Evolutionary conservation across 2,888 invertebrate species (phyloP).

Genomic region (Eupithecia pulchellata): DNA sequence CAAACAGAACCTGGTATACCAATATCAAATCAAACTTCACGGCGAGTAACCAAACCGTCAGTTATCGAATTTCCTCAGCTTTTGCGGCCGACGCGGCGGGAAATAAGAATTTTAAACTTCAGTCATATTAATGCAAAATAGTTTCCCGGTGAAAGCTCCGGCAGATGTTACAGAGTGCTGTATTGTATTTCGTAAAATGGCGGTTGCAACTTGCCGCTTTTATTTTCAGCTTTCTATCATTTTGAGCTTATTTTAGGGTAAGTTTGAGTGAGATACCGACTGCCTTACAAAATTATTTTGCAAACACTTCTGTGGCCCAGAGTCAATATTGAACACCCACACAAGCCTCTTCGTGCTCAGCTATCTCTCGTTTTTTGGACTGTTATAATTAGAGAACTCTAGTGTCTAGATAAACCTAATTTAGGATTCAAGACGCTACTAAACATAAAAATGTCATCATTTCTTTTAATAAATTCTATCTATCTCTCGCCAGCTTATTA

Average conservation of each 20-base stretch:
- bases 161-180: slow-evolving; percentile 20
- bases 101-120: slow-evolving; percentile 38
- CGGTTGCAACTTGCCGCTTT: not conserved
- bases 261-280: too few relatives aligned
- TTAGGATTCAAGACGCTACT: too few relatives aligned
- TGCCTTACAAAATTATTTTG: too few relatives aligned
- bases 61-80: slow-evolving; percentile 35
- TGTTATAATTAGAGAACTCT: too few relatives aligned
- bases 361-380: too few relatives aligned
- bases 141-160: slow-evolving; percentile 37
- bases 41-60: slow-evolving; percentile 30
- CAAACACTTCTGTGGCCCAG: too few relatives aligned
- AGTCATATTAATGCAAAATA: slow-evolving; percentile 51
- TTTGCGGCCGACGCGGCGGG: slow-evolving; percentile 18
- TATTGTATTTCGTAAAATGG: slow-evolving; percentile 9
- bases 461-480: too few relatives aligned
- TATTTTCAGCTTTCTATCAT: not conserved
- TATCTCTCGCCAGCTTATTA: too few relatives aligned
- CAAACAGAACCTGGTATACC: not conserved
- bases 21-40: slow-evolving; percentile 33
- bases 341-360: too few relatives aligned
- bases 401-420: too few relatives aligned
- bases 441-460: too few relatives aligned
- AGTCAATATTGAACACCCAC: too few relatives aligned
- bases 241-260: not conserved